A percentile compares a stretch with the other conserved stretches of the same genome.
These are phyloP conservation scores for Lycorma delicatula DNA, from an alignment of 1,140 invertebrate species.

Conservation along the genomic window DNA sequence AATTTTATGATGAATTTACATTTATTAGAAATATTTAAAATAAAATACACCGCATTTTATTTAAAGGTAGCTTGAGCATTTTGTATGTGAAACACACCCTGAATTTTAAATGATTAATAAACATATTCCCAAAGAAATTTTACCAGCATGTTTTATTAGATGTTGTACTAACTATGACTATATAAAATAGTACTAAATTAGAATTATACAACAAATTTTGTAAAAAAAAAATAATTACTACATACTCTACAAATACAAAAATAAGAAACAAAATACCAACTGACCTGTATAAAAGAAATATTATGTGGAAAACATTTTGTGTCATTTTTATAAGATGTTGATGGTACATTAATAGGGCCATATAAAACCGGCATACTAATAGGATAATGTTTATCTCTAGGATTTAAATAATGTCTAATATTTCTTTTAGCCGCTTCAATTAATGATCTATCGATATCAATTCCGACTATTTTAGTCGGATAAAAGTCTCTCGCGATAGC, in stretches of 20 bases:
- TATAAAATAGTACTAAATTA: not conserved
- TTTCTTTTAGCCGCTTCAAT: constrained; percentile 60
- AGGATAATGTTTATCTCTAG: constrained; percentile 50
- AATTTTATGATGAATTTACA: too few species aligned
- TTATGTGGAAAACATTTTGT: constrained; percentile 69
- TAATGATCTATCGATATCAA: constrained; percentile 84
- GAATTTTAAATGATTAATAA: too few species aligned
- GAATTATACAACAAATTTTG: not conserved
- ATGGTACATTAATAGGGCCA: constrained; percentile 62
- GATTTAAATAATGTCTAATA: constrained; percentile 65
- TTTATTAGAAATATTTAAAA: too few species aligned
- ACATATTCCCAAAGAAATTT: too few species aligned
- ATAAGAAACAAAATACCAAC: constrained; percentile 9
- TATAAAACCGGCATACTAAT: constrained; percentile 77
- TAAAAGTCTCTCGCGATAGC: constrained; percentile 75
- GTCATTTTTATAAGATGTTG: constrained; percentile 41
- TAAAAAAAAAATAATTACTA: constrained; percentile 1
- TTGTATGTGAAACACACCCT: too few species aligned
- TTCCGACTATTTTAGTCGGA: constrained; percentile 78
- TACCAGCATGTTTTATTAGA: too few species aligned
- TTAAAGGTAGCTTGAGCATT: too few species aligned
- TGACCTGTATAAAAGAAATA: constrained; percentile 77
- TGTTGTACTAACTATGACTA: too few species aligned
- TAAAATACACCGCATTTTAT: too few species aligned
- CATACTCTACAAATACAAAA: constrained; percentile 1